Percentiles rank a stretch among this genome's conserved stretches.
Evolutionary conservation across 2,888 invertebrate species (phyloP).

Genomic region (Theodoxus fluviatilis): DNA sequence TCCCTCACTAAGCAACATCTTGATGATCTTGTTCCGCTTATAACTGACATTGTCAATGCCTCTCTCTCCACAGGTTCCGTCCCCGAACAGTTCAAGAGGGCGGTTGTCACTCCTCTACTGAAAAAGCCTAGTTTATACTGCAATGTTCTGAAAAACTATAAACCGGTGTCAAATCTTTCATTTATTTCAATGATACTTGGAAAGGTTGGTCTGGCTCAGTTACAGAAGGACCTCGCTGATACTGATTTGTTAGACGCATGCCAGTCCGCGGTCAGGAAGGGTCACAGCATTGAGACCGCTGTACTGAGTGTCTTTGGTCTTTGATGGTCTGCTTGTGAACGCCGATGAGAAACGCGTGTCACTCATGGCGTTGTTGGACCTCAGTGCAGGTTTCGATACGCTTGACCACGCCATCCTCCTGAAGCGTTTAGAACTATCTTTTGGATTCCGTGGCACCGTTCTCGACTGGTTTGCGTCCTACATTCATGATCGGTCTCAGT

Average conservation of each 20-base stretch:
- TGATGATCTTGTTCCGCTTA: not conserved
- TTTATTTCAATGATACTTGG: slow-evolving; percentile 2
- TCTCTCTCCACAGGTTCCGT: slow-evolving; percentile 2
- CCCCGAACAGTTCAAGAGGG: not conserved
- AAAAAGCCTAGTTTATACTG: not conserved
- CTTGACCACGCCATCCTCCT: slow-evolving; percentile 15
- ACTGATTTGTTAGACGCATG: not conserved
- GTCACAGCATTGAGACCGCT: not conserved
- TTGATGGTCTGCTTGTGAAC: not conserved
- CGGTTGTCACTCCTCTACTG: not conserved
- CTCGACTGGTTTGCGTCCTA: no score
- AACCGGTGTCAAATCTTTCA: not conserved
- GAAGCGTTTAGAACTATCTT: no score
- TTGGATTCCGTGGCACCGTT: no score
- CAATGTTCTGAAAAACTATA: not conserved
- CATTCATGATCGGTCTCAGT: no score
- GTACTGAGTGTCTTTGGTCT: not conserved
- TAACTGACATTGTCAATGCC: not conserved
- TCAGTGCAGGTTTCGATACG: not conserved
- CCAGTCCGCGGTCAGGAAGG: not conserved
- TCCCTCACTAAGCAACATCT: not conserved
- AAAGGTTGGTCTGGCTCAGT: not conserved
- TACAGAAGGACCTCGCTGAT: not conserved
- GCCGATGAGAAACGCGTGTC: not conserved
- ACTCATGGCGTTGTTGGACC: not conserved